These are phyloP conservation scores for Drosophila virilis DNA, from an alignment of 1,140 invertebrate species.

Conservation along the genomic window DNA sequence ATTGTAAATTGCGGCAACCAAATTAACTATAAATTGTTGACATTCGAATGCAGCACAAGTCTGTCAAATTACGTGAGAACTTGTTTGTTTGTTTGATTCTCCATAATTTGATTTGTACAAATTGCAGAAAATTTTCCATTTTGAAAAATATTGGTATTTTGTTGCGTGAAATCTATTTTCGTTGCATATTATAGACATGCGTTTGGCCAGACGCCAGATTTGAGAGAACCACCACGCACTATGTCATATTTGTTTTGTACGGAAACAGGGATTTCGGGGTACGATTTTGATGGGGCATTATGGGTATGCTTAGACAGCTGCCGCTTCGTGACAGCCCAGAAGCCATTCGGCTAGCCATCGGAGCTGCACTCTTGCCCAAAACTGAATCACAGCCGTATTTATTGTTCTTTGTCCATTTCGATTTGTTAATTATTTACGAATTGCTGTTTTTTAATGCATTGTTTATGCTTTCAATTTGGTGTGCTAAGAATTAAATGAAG, in stretches of 20 bases:
- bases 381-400: constrained; percentile 45
- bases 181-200: constrained; percentile 55
- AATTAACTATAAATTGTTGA: constrained; percentile 51
- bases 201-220: constrained; percentile 65
- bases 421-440: constrained; percentile 68
- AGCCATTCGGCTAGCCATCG: constrained; percentile 29
- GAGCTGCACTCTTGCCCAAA: constrained; percentile 57
- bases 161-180: constrained; percentile 71
- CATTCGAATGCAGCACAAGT: constrained; percentile 9
- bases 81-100: constrained; percentile 41
- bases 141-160: constrained; percentile 62
- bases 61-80: constrained; percentile 23
- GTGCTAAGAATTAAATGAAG: constrained; percentile 57
- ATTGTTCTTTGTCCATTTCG: constrained; percentile 22
- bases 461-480: constrained; percentile 67
- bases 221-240: constrained; percentile 58
- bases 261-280: not conserved
- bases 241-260: constrained; percentile 5
- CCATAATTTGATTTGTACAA: constrained; percentile 51
- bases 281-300: constrained; percentile 6
- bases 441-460: constrained; percentile 60
- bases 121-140: constrained; percentile 66
- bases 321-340: constrained; percentile 37
- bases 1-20: constrained; percentile 50
- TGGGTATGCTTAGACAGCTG: constrained; percentile 56